Percentiles rank a stretch among this genome's conserved stretches.
Conservation (phyloP, 2,888 invertebrate species). For the Drosophila subquinaria region DNA sequence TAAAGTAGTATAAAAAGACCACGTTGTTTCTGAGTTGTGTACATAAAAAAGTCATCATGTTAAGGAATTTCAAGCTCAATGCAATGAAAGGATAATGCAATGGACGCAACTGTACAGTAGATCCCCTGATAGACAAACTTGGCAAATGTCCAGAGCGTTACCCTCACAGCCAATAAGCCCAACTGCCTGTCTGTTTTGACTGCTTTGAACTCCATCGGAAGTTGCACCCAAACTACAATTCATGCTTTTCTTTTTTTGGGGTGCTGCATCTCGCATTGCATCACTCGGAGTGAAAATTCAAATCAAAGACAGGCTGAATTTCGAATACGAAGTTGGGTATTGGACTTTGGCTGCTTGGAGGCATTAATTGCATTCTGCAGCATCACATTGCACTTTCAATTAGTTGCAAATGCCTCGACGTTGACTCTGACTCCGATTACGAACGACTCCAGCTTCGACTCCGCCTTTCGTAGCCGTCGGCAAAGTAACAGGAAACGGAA, state of each 20-base stretch:
- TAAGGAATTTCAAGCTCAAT: not conserved
- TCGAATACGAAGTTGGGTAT: constrained; percentile 6
- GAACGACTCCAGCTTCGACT: constrained; percentile 17
- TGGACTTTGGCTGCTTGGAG: constrained; percentile 61
- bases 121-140: not conserved
- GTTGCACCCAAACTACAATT: constrained; percentile 8
- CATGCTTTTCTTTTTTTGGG: constrained; percentile 8
- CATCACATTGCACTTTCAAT: constrained; percentile 85
- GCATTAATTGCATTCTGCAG: constrained; percentile 84
- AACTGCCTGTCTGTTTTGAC: constrained; percentile 12
- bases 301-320: constrained; percentile 60
- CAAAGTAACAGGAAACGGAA: constrained; percentile 81
- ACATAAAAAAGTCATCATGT: not conserved
- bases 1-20: not conserved
- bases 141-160: not conserved
- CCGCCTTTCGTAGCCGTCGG: constrained; percentile 38
- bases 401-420: constrained; percentile 76
- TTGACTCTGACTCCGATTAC: constrained; percentile 16
- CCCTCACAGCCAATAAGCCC: constrained; percentile 20
- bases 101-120: not conserved
- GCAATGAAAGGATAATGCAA: not conserved
- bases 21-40: not conserved
- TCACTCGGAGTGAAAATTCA: constrained; percentile 45
- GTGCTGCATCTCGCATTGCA: constrained; percentile 33
- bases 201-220: constrained; percentile 34